Base-by-base conservation (phyloP, 2,113 vertebrate genomes). In the Leptosomus discolor region DNA sequence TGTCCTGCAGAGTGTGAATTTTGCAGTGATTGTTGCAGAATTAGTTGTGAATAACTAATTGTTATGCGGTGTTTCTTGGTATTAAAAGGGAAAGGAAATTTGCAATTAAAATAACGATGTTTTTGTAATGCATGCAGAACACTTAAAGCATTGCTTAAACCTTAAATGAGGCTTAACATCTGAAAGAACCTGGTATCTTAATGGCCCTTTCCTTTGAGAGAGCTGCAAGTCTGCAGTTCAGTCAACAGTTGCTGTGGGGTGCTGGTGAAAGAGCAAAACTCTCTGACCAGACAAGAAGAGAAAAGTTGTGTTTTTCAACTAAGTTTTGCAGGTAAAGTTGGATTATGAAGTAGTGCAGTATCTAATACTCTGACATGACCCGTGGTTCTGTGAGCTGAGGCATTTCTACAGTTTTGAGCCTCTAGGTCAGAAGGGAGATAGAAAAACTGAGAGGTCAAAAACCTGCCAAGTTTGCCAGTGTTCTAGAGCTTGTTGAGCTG, bases 81-180 rank as follows among this genome's bases (percentile, higher is more conserved):
- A 56, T 92, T 63, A 46, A 80, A 92, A 90, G 54, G 51, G 79
- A 90, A 86, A 75, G 75, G 65, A 69, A 86, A 58, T 56, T 82
- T 88, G 81, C 71, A 86, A 58, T 85, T 88, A 88, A 92, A 88
- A 85, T 70, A 46, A 37, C 63, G 37, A 23, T 95, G 41, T 71
- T 91, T 89, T 71, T 91, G 68, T 90, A 53, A 65, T 90, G 93
- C 92, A 94, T 88, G 91, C 76, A 79, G 71, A 88, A 65, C 29
- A 36, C 61, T 91, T 53, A n/a, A 64, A 81, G 84, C 17, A 6
- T 41, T 88, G 69, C 53, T 91, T 92, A 74, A 77, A 94, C 86
- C 46, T 76, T 75, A 76, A 76, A 37, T 89, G 85, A 88, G 78
- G 68, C 39, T 91, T 86, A 78, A 70, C 61, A 32, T 71, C 36